A percentile compares a stretch with the other conserved stretches of the same genome.
Evolutionary conservation across 2,113 vertebrate genomes (phyloP).

Genomic region (Chlamydotis undulata): DNA sequence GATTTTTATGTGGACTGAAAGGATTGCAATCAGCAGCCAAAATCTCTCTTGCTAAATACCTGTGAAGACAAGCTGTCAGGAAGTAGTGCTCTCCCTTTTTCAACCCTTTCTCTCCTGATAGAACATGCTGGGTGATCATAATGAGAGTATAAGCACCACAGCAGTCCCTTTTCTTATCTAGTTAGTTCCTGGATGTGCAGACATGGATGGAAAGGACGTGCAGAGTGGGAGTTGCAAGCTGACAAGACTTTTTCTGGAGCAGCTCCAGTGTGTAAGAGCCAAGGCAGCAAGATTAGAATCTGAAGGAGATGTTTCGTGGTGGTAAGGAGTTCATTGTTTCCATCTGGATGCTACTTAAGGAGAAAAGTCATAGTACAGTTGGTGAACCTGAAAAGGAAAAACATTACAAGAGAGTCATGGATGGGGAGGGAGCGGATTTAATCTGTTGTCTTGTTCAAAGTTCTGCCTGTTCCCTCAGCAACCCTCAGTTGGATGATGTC

Average conservation of each 20-base stretch:
- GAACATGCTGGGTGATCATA: neutral
- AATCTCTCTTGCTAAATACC: neutral
- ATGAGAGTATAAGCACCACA: neutral
- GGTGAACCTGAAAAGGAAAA: neutral
- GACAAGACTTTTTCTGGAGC: neutral
- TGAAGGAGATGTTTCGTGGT: neutral
- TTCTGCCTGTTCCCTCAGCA: neutral
- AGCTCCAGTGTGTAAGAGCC: neutral
- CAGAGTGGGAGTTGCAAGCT: neutral
- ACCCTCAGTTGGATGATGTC: neutral
- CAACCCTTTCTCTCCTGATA: neutral
- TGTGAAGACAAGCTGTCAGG: neutral
- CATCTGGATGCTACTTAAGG: neutral
- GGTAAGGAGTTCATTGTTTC: neutral
- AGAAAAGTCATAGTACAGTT: neutral
- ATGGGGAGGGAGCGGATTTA: neutral
- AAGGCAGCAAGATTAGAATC: neutral
- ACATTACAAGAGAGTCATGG: neutral
- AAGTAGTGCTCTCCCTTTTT: neutral
- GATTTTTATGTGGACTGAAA: neutral
- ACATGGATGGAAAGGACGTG: neutral
- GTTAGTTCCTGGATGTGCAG: neutral
- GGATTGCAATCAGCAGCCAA: neutral
- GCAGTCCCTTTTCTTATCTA: neutral
- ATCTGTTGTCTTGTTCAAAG: neutral